A percentile compares a stretch with the other conserved stretches of the same genome.
These are phyloP conservation scores for Myodes glareolus DNA, from an alignment of 2,113 vertebrate genomes.

Conservation along the genomic window DNA sequence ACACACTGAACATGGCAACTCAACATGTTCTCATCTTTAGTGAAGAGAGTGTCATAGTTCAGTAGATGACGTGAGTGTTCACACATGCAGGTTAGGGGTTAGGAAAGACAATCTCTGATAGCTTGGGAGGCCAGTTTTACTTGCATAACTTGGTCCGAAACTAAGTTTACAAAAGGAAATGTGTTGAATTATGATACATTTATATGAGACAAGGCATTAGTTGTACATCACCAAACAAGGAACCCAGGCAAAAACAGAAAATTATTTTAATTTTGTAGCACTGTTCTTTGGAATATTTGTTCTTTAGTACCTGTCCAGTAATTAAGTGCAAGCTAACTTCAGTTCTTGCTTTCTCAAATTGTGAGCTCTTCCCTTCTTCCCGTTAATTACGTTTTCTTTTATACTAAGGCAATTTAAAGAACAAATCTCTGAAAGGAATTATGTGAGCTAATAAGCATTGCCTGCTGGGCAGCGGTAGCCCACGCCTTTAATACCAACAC, in stretches of 20 bases:
- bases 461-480: background rate
- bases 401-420: constrained; percentile 41
- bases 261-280: constrained; percentile 1
- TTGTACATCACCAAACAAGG: background rate
- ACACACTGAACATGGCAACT: background rate
- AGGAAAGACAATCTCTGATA: constrained; percentile 36
- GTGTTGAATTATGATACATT: constrained; percentile 16
- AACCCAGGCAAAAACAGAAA: constrained; percentile 41
- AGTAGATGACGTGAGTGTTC: background rate
- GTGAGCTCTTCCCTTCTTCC: background rate
- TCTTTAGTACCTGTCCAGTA: background rate
- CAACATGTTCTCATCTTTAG: background rate
- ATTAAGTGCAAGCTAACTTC: background rate
- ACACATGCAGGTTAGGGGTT: background rate
- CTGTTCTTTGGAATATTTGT: constrained; percentile 46
- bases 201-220: background rate
- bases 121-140: background rate
- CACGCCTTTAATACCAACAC: background rate
- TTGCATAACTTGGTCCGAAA: constrained; percentile 51
- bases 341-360: constrained; percentile 22
- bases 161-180: constrained; percentile 22
- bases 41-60: constrained; percentile 13
- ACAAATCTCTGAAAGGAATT: constrained; percentile 51
- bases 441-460: constrained; percentile 54
- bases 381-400: constrained; percentile 36